Evolutionary conservation across 1,140 invertebrate species (phyloP).

Genomic region (Lepidurus apus): DNA sequence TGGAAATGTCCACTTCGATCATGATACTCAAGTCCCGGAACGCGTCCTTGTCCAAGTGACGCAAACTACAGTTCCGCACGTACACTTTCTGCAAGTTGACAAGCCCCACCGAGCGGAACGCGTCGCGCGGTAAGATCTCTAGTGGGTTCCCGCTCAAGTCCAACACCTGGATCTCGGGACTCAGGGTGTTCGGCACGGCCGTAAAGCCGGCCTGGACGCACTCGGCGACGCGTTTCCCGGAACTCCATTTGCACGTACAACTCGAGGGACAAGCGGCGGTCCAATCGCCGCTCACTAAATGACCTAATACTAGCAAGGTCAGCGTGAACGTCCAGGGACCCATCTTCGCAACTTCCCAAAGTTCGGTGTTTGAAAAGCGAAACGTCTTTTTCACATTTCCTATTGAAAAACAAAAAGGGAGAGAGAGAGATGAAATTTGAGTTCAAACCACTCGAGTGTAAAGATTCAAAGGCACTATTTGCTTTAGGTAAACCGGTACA

Average conservation of each 20-base stretch:
- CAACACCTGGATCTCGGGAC: slow-evolving; percentile 77
- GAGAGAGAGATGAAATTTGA: not conserved
- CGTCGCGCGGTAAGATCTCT: slow-evolving; percentile 65
- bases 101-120: slow-evolving; percentile 69
- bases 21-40: slow-evolving; percentile 80
- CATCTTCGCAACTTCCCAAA: not conserved
- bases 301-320: slow-evolving; percentile 9
- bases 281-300: slow-evolving; percentile 54
- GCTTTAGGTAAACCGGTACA: not conserved
- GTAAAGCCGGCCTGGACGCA: slow-evolving; percentile 70
- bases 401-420: not conserved
- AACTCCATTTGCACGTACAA: slow-evolving; percentile 82
- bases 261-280: slow-evolving; percentile 67
- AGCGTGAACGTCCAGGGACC: not conserved
- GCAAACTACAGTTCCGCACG: slow-evolving; percentile 63
- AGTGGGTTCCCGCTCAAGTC: slow-evolving; percentile 75
- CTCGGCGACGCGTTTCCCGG: slow-evolving; percentile 76
- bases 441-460: not conserved
- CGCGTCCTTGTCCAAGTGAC: slow-evolving; percentile 69
- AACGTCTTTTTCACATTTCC: slow-evolving; percentile 11
- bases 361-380: not conserved
- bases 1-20: slow-evolving; percentile 74
- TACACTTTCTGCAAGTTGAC: slow-evolving; percentile 78
- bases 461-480: not conserved
- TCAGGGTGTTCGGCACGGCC: slow-evolving; percentile 63